A percentile compares a stretch with the other conserved stretches of the same genome.
Evolutionary conservation across 2,113 vertebrate genomes (phyloP).

Genomic region (Scomber scombrus): DNA sequence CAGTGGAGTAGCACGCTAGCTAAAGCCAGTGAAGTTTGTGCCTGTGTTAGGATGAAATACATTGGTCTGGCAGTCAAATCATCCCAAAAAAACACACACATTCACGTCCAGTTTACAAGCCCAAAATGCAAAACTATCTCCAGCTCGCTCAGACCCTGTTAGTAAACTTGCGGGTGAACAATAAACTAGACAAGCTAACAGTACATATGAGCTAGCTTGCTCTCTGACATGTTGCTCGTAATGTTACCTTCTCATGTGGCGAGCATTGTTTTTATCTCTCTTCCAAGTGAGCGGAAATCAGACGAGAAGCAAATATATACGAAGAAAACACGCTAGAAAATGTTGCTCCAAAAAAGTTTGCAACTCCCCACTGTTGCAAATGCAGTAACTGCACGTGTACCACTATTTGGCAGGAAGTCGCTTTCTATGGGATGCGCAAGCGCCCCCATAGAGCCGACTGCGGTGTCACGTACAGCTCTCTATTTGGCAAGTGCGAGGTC

Average conservation of each 20-base stretch:
- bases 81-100: neutral
- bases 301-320: neutral
- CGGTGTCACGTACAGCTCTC: conserved; percentile 69
- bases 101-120: neutral
- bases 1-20: conserved; percentile 66
- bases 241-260: conserved; percentile 75
- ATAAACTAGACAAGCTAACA: conserved; percentile 72
- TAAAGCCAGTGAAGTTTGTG: conserved; percentile 61
- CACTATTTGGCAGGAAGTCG: conserved; percentile 86
- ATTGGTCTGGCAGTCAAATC: neutral
- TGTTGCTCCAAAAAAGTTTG: conserved; percentile 79
- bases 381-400: conserved; percentile 79
- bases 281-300: neutral
- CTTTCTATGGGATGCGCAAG: conserved; percentile 62
- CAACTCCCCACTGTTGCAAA: conserved; percentile 81
- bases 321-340: conserved; percentile 6
- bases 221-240: conserved; percentile 65
- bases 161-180: conserved; percentile 68
- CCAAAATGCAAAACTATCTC: neutral
- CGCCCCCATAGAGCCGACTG: conserved; percentile 38
- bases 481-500: conserved; percentile 81
- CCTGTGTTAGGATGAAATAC: conserved; percentile 37
- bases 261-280: conserved; percentile 60
- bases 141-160: neutral
- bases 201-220: conserved; percentile 68